Evolutionary conservation across 1,140 invertebrate species (phyloP).

Genomic region (Drosophila seguyi): DNA sequence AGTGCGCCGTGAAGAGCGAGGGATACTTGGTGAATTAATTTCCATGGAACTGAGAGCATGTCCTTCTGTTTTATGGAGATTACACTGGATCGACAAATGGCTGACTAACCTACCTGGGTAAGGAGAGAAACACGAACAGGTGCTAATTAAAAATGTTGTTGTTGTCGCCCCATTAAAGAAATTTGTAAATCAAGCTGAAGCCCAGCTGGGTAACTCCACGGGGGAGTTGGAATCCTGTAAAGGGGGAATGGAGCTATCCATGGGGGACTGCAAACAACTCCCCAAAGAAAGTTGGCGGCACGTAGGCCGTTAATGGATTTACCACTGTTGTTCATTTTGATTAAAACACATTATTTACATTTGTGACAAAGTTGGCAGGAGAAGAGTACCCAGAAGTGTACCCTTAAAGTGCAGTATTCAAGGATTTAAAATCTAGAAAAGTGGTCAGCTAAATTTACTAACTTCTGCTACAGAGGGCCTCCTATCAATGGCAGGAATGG

Average conservation of each 20-base stretch:
- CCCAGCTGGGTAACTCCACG: slow-evolving; percentile 38
- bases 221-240: neutral
- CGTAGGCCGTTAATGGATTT: slow-evolving; percentile 75
- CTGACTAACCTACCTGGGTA: slow-evolving; percentile 16
- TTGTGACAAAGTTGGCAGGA: slow-evolving; percentile 43
- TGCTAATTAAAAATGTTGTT: slow-evolving; percentile 84
- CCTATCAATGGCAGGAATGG: slow-evolving; percentile 48
- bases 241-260: neutral
- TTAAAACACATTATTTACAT: slow-evolving; percentile 82
- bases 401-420: neutral
- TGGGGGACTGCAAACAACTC: neutral
- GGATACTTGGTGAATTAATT: slow-evolving; percentile 69
- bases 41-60: slow-evolving; percentile 40
- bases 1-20: slow-evolving; percentile 1
- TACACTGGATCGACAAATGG: slow-evolving; percentile 54
- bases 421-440: slow-evolving; percentile 14
- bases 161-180: slow-evolving; percentile 76
- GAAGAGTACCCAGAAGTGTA: neutral
- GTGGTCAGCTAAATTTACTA: slow-evolving; percentile 1
- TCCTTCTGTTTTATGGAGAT: slow-evolving; percentile 66
- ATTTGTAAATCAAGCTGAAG: slow-evolving; percentile 76
- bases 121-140: slow-evolving; percentile 43
- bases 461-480: slow-evolving; percentile 67
- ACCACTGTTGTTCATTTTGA: slow-evolving; percentile 66
- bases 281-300: slow-evolving; percentile 48